Evolutionary conservation across 2,113 vertebrate species (phyloP).

Genomic region (Camelus bactrianus): DNA sequence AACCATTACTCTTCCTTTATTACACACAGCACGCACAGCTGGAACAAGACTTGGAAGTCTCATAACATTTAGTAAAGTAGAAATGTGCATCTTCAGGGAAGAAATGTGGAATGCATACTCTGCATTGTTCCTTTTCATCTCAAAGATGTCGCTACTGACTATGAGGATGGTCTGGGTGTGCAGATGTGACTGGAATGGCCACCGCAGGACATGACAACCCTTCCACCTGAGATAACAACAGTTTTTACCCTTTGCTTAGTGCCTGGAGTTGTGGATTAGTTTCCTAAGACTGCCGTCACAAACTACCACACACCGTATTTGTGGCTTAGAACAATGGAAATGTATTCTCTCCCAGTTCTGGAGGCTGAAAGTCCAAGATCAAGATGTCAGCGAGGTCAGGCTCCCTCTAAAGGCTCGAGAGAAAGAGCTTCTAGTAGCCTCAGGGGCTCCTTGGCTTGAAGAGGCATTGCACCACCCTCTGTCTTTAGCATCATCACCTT

Average conservation of each 20-base stretch:
- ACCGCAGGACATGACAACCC: not conserved
- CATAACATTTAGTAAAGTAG: not conserved
- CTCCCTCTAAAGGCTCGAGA: not conserved
- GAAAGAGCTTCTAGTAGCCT: not conserved
- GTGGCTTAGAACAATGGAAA: slow-evolving; percentile 4
- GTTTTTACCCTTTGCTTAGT: not conserved
- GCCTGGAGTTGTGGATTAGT: not conserved
- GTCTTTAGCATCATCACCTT: not conserved
- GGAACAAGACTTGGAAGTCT: not conserved
- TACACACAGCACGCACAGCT: not conserved
- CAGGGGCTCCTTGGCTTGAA: not conserved
- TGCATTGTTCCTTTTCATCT: not conserved
- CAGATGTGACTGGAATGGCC: not conserved
- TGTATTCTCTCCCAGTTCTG: not conserved
- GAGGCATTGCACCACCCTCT: not conserved
- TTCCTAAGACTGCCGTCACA: not conserved
- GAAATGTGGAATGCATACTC: not conserved
- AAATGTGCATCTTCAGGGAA: not conserved
- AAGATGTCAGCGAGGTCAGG: not conserved
- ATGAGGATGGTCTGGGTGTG: not conserved
- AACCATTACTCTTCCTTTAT: slow-evolving; percentile 3
- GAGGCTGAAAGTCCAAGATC: not conserved
- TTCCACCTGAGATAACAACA: not conserved
- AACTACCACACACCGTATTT: not conserved
- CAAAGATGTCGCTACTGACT: not conserved